phyloP scores from a whole-genome alignment of 92 coral and sea anemone genomes.

The Nematostella vectensis region DNA sequence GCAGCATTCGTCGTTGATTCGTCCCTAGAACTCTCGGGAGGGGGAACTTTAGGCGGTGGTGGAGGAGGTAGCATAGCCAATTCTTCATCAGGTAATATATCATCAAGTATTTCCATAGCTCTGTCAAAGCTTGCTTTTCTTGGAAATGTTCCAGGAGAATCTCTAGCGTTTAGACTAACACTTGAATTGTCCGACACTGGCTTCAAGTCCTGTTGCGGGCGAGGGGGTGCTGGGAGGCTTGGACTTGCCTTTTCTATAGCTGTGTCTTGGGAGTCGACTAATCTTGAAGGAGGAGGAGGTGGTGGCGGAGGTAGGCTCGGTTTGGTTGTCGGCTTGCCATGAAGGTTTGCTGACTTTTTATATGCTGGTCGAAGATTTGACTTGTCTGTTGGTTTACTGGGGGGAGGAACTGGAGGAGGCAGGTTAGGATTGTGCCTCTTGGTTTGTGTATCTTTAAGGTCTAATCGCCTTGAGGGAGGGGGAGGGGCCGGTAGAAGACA shows the following conservation, averaged over 20 bases:
- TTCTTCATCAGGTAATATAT: background rate
- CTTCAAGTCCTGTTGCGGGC: too few relatives aligned
- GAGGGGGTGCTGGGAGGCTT: too few relatives aligned
- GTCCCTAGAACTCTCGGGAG: background rate
- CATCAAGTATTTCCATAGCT: background rate
- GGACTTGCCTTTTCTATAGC: too few relatives aligned
- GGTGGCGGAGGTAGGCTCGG: background rate
- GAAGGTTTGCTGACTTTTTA: too few relatives aligned
- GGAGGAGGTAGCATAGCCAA: background rate
- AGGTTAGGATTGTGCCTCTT: background rate
- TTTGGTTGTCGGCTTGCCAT: too few relatives aligned
- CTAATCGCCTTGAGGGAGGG: too few relatives aligned
- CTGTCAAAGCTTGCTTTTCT: background rate
- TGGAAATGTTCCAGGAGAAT: too few relatives aligned
- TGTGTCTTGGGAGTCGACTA: too few relatives aligned
- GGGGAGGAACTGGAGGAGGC: background rate
- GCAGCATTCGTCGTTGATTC: background rate
- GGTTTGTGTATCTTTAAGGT: background rate
- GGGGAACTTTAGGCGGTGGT: slow-evolving; percentile 2
- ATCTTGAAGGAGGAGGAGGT: background rate
- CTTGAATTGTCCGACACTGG: too few relatives aligned
- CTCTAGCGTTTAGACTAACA: too few relatives aligned
- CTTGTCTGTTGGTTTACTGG: background rate
- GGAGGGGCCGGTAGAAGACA: too few relatives aligned
- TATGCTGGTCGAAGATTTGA: too few relatives aligned